Conservation (phyloP, 1,140 invertebrate genomes). For the Brachionus paranguensis region DNA sequence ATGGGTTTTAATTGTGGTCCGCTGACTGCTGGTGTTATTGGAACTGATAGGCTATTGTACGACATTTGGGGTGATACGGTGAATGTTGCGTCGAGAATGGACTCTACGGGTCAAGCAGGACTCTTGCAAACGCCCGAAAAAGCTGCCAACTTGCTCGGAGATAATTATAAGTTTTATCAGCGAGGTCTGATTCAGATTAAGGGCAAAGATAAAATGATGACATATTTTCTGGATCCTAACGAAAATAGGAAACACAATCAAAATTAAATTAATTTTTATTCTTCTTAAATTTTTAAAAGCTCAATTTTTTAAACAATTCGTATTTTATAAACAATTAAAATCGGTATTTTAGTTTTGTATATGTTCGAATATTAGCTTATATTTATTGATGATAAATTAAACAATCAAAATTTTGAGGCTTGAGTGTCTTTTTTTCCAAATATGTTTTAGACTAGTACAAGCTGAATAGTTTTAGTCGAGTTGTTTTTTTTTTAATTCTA, state of each 20-base stretch:
- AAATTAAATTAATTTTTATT: background rate
- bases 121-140: constrained; percentile 60
- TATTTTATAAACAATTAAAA: constrained; percentile 1
- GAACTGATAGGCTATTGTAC: constrained; percentile 88
- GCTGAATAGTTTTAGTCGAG: background rate
- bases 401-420: background rate
- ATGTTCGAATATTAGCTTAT: background rate
- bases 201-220: constrained; percentile 58
- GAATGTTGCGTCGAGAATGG: constrained; percentile 90
- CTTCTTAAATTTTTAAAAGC: background rate
- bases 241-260: constrained; percentile 34
- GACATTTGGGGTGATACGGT: constrained; percentile 98
- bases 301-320: background rate
- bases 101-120: constrained; percentile 61
- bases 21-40: constrained; percentile 89
- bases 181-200: constrained; percentile 53
- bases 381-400: background rate
- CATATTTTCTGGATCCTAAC: constrained; percentile 60
- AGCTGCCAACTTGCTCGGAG: constrained; percentile 58
- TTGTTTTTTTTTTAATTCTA: background rate
- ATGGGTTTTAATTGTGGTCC: constrained; percentile 68
- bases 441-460: background rate
- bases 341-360: constrained; percentile 32
- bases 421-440: background rate
- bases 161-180: constrained; percentile 56